These are phyloP conservation scores for Momotus momota DNA, from an alignment of 2,797 vertebrate genomes.

Conservation along the genomic window DNA sequence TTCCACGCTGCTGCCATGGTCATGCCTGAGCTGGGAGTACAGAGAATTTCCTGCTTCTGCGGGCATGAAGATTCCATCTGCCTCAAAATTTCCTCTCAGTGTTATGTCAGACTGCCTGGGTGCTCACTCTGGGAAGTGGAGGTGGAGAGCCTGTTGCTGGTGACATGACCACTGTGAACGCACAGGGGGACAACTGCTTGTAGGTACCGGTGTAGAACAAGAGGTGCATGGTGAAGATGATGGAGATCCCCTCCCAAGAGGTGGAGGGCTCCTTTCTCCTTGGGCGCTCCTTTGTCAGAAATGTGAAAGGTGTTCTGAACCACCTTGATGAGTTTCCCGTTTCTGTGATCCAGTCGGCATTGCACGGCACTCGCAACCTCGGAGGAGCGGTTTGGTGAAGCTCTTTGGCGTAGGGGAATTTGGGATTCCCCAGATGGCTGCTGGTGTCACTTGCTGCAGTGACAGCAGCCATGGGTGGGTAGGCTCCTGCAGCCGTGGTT, in stretches of 20 bases:
- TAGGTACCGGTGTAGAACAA: background rate
- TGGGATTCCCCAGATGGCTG: background rate
- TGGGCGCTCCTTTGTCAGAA: background rate
- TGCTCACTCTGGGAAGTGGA: background rate
- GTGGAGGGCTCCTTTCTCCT: background rate
- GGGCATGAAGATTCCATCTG: background rate
- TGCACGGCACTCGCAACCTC: background rate
- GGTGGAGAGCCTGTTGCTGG: background rate
- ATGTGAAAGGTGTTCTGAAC: background rate
- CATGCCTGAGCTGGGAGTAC: background rate
- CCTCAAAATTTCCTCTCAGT: background rate
- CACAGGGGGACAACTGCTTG: fast-evolving
- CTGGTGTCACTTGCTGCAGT: fast-evolving
- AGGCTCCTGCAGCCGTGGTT: background rate
- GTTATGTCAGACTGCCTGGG: background rate
- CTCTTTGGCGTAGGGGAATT: background rate
- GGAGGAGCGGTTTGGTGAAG: background rate
- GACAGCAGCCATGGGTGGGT: fast-evolving
- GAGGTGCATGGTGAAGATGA: fast-evolving
- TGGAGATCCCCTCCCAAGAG: background rate
- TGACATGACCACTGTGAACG: fast-evolving
- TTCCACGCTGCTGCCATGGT: background rate
- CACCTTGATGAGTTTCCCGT: background rate
- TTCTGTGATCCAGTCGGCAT: background rate
- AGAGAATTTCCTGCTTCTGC: background rate